Percentiles rank a stretch among this genome's conserved stretches.
Conservation (phyloP, 2,797 vertebrate genomes). For the Erpetoichthys calabaricus region DNA sequence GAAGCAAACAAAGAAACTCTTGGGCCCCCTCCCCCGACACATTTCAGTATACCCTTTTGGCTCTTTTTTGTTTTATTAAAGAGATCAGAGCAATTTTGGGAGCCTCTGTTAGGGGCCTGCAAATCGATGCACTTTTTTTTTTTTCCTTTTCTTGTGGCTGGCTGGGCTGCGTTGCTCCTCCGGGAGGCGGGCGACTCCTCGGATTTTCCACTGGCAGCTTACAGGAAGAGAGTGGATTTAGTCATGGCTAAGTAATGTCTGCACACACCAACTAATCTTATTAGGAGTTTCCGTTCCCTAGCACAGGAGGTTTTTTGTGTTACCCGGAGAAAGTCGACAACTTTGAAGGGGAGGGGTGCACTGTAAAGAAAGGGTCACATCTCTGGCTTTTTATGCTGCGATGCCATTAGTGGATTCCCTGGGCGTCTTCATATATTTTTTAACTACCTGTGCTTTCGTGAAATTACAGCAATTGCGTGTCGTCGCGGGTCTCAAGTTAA, state of each 20-base stretch:
- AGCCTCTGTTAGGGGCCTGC: background rate
- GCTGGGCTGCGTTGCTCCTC: no score
- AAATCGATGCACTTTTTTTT: no score
- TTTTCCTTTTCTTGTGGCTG: no score
- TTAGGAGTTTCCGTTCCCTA: conserved; percentile 87
- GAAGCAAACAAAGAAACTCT: conserved; percentile 87
- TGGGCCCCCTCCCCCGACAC: conserved; percentile 45
- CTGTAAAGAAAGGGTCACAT: no score
- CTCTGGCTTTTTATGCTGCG: no score
- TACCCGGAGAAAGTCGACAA: conserved; percentile 28
- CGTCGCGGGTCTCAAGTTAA: no score
- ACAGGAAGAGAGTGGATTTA: conserved; percentile 87
- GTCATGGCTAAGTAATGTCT: conserved; percentile 93
- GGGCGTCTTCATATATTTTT: no score
- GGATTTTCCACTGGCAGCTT: conserved; percentile 72
- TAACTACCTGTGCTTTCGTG: no score
- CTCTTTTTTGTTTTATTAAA: no score
- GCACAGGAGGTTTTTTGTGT: conserved; percentile 83
- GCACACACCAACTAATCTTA: conserved; percentile 90
- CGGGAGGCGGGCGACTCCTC: conserved; percentile 49
- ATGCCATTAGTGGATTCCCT: no score
- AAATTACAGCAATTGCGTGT: no score
- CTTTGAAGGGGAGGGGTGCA: conserved; percentile 15
- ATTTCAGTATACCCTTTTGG: no score
- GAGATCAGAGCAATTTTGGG: background rate